Evolutionary conservation across 2,113 vertebrate genomes (phyloP).

Genomic region (Alligator mississippiensis): DNA sequence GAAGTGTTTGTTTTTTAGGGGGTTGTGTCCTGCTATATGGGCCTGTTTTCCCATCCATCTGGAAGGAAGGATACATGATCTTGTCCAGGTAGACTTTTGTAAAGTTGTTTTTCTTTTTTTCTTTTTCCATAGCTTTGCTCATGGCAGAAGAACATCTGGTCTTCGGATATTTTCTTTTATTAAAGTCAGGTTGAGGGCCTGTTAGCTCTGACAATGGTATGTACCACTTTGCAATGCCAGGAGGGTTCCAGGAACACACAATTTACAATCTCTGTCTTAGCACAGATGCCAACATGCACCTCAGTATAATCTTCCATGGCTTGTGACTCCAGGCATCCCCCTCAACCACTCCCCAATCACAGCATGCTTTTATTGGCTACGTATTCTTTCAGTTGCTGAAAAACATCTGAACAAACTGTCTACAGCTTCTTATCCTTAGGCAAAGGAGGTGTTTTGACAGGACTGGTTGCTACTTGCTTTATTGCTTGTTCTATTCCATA

Average conservation of each 20-base stretch:
- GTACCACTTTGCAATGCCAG: not conserved
- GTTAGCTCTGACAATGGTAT: not conserved
- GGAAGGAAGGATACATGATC: not conserved
- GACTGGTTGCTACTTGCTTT: constrained; percentile 7
- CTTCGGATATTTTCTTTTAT: not conserved
- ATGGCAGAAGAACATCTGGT: not conserved
- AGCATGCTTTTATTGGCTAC: constrained; percentile 22
- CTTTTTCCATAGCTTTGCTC: not conserved
- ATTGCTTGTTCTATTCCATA: not conserved
- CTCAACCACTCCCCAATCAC: not conserved
- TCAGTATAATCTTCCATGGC: not conserved
- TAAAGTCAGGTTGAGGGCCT: not conserved
- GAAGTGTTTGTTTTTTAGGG: not conserved
- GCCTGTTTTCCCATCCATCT: fast-evolving
- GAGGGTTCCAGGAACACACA: not conserved
- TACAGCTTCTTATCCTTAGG: not conserved
- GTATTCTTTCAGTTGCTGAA: constrained; percentile 23
- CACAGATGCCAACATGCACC: not conserved
- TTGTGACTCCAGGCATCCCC: constrained; percentile 3
- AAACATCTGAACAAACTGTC: constrained; percentile 13
- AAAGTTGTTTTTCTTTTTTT: not conserved
- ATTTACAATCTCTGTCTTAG: constrained; percentile 1
- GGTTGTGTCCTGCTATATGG: not conserved
- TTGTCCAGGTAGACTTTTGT: not conserved
- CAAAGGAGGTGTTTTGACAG: not conserved